Evolutionary conservation across 1,140 invertebrate genomes (phyloP).

Genomic region (Saccostrea glomerata): DNA sequence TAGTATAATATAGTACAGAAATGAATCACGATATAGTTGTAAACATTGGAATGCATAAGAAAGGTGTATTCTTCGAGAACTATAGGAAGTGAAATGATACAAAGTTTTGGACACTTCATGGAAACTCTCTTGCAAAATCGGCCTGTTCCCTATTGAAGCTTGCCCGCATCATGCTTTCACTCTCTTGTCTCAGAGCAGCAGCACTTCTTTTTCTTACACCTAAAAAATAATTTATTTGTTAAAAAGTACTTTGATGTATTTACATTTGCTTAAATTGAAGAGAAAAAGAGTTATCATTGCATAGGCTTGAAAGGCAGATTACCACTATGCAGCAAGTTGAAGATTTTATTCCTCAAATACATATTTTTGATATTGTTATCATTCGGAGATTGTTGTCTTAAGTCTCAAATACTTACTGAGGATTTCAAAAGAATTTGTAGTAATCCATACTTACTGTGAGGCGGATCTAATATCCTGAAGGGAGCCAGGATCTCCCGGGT

Average conservation of each 20-base stretch:
- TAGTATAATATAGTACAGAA: too few relatives aligned
- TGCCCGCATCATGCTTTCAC: not conserved
- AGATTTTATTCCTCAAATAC: too few relatives aligned
- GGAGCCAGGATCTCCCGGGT: slow-evolving; percentile 62
- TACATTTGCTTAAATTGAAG: too few relatives aligned
- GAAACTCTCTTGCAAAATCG: not conserved
- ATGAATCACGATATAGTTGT: too few relatives aligned
- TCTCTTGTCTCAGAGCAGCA: not conserved
- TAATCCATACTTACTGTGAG: slow-evolving; percentile 50
- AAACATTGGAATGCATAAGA: too few relatives aligned
- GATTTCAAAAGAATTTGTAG: not conserved
- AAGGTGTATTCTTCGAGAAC: too few relatives aligned
- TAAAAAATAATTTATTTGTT: not conserved
- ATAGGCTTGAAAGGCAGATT: too few relatives aligned
- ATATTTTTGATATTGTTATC: too few relatives aligned
- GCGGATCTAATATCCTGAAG: slow-evolving; percentile 47
- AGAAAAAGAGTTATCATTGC: too few relatives aligned
- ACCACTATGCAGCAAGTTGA: too few relatives aligned
- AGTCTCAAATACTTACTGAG: not conserved
- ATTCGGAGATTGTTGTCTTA: not conserved
- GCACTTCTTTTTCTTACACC: slow-evolving; percentile 28
- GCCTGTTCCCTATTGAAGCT: not conserved
- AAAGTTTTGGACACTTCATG: not conserved
- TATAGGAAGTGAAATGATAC: too few relatives aligned
- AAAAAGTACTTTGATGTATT: too few relatives aligned